Conservation (phyloP, 2,888 invertebrate species). For the Drosophila tripunctata region DNA sequence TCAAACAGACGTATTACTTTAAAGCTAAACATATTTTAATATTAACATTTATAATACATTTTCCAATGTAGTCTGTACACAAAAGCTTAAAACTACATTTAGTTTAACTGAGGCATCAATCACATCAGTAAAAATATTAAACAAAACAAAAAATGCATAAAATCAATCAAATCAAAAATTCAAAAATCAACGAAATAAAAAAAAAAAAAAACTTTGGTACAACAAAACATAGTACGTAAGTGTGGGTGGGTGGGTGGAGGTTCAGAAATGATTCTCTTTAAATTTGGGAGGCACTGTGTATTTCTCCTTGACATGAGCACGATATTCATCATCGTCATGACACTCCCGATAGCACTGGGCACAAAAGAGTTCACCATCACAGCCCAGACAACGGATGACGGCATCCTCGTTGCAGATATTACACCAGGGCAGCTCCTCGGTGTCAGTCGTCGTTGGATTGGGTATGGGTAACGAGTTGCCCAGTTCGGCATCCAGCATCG, state of each 20-base stretch:
- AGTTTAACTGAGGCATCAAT: no score
- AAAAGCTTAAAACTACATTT: conserved; percentile 3
- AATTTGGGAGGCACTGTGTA: conserved; percentile 81
- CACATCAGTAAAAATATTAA: no score
- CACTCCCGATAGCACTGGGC: conserved; percentile 89
- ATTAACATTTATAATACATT: conserved; percentile 24
- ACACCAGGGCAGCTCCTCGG: conserved; percentile 91
- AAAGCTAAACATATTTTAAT: conserved; percentile 15
- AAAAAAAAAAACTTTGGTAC: no score
- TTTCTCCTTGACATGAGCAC: conserved; percentile 74
- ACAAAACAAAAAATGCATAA: neutral
- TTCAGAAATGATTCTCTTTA: conserved; percentile 80
- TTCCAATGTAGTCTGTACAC: neutral
- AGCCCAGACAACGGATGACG: conserved; percentile 89
- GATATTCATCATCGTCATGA: conserved; percentile 87
- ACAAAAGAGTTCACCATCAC: conserved; percentile 93
- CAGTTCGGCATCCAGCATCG: conserved; percentile 84
- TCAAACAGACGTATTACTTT: conserved; percentile 3
- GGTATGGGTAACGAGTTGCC: conserved; percentile 50
- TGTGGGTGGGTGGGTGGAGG: no score
- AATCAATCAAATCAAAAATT: conserved; percentile 7
- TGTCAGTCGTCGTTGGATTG: conserved; percentile 60
- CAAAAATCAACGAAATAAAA: no score
- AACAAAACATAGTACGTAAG: no score
- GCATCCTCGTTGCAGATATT: conserved; percentile 94